Percentiles rank a stretch among this genome's conserved stretches.
Evolutionary conservation across 2,888 invertebrate species (phyloP).

Genomic region (Automeris io): DNA sequence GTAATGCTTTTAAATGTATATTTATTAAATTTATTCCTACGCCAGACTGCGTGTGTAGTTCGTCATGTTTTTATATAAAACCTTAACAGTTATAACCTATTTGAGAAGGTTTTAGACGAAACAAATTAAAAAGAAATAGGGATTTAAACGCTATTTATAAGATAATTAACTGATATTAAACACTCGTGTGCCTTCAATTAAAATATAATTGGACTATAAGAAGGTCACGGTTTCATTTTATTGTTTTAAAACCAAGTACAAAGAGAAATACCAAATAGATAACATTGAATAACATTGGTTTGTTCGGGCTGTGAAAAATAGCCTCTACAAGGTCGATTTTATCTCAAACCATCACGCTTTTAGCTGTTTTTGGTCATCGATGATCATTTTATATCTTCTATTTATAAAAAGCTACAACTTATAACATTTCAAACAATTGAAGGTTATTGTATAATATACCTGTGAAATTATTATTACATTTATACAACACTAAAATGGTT

Average conservation of each 20-base stretch:
- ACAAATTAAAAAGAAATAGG: constrained; percentile 15
- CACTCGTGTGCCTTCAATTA: constrained; percentile 35
- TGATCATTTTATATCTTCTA: constrained; percentile 9
- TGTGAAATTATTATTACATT: too few relatives aligned
- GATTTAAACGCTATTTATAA: too few relatives aligned
- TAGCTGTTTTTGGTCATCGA: constrained; percentile 2
- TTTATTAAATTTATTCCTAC: constrained; percentile 49
- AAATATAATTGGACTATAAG: constrained; percentile 50
- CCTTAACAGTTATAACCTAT: background rate
- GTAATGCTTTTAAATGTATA: constrained; percentile 37
- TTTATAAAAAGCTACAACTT: constrained; percentile 8
- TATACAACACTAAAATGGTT: too few relatives aligned
- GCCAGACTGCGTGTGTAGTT: constrained; percentile 20
- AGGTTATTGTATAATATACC: too few relatives aligned
- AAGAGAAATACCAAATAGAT: constrained; percentile 31
- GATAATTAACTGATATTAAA: constrained; percentile 11
- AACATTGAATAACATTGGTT: constrained; percentile 29
- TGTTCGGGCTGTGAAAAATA: constrained; percentile 32
- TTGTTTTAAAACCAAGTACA: constrained; percentile 46
- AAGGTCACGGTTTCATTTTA: constrained; percentile 56
- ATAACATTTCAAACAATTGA: constrained; percentile 11
- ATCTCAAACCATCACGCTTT: constrained; percentile 5
- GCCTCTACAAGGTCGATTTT: constrained; percentile 26
- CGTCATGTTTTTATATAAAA: constrained; percentile 1
- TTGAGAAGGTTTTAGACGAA: background rate